Base-by-base conservation (phyloP, 2,888 invertebrate species). In the Molanna angustata region DNA sequence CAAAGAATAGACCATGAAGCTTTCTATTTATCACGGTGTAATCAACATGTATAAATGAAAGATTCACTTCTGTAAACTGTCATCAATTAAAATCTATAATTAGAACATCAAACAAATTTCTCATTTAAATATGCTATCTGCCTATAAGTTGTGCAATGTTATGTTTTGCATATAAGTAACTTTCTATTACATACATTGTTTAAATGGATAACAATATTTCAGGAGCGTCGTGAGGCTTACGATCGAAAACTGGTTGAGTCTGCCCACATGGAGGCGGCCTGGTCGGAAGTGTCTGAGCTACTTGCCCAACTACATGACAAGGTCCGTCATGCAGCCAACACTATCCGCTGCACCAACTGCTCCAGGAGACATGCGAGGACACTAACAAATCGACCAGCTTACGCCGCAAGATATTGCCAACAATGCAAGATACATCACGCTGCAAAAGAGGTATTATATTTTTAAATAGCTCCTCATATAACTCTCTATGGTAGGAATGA, bases 271-370 rank as follows among this genome's bases (percentile, higher is more conserved):
- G 90, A 91, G 71, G 89, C 90, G 63, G 90, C 91, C 46, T 90
- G 90, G 88, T 85, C 87, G 62, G 94, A 93, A 74, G 80, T 95
- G 62, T 90, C 90, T 63, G 90, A 90, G 67, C 78, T 95, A 62
- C 73, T 95, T 54, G 88, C 89, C 13, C 92, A 94, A 69, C 77
- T 95, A 49, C 92, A 94, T 69, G 88, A 91, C 68, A 95, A 95
- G 76, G 91, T 95, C 80, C 92, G 94, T 69, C 91, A 93, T 72
- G 94, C 94, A 27, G 91, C 93, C 55, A 94, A 93, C 72, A 92
- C 94, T 60, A 94, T 96, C 61, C 43, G 93, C 65, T 97, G 96
- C 76, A 95, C 94, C 67, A 91, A 94, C 71, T 96, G 96, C 74
- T 90, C 91, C 3, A 83, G 88, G 17, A 84, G 94, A 35, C 96